Evolutionary conservation across 1,140 invertebrate species (phyloP), one percentile per base, ranked within the genome.

Genomic region (Bombyx mandarina): DNA sequence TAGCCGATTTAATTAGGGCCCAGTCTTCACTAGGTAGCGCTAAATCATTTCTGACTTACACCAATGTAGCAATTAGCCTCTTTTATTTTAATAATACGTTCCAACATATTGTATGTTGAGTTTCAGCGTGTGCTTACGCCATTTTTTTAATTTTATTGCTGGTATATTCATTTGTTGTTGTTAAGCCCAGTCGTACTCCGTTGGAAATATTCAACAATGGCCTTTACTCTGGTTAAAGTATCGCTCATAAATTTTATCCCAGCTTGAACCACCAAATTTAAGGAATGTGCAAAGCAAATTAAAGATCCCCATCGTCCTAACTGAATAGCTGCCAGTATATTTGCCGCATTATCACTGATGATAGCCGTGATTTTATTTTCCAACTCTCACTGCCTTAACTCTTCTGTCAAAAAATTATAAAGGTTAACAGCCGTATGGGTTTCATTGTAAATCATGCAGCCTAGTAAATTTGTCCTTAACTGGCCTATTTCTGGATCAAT

Each of bases 401-500:
- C 43, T 6, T 52, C 45, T 55, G 54, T 60, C 47, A 60, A 47
- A 43, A 56, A 51, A 51, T 60, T 18, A 58, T 45, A 57, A 8
- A 60, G 12, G 22, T 60, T 60, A 46, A n/a, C 9, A 44, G 49
- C 52, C 45, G 52, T 59, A 50, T 54, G 52, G 6, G 35, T 42
- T 44, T 59, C 58, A 59, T 59, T 43, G 50, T 54, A 59, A 7
- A 42, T n/a, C 50, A 54, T 44, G 22, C 47, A 59, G 5, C 52
- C 46, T 42, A 59, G 58, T 59, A 59, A 55, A 54, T 7, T 60
- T 67, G 22, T 26, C 22, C 51, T 8, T 35, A 52, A 52, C 22
- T 52, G 22, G 42, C 51, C 2, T 9, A 42, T 8, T 26, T 52
- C 18, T 43, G 18, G 12, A 8, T 52, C 51, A 22, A 2, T 52